Evolutionary conservation across 2,797 vertebrate species (phyloP).

Genomic region (Epinephelus coioides): DNA sequence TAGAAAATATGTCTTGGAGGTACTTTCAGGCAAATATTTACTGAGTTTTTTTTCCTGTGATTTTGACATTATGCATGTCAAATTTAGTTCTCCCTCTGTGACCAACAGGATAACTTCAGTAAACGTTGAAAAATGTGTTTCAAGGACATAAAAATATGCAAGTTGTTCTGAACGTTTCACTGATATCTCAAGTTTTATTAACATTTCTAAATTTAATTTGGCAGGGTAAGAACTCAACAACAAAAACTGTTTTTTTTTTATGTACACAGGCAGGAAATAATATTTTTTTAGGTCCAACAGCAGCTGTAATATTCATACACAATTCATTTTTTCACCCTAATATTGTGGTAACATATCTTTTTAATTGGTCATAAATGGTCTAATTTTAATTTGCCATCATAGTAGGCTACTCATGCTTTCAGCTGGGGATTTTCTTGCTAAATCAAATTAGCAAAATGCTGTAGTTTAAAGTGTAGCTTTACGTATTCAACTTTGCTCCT

Average conservation of each 20-base stretch:
- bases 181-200: not conserved
- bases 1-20: slow-evolving; percentile 3
- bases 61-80: not conserved
- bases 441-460: slow-evolving; percentile 11
- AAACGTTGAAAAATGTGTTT: not conserved
- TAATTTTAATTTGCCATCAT: not conserved
- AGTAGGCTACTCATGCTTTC: slow-evolving; percentile 4
- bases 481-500: slow-evolving; percentile 15
- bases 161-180: not conserved
- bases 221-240: not conserved
- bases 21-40: not conserved
- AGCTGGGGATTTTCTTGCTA: not conserved
- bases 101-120: not conserved
- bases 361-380: not conserved
- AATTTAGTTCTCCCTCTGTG: not conserved
- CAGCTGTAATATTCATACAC: not conserved
- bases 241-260: not conserved
- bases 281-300: not conserved
- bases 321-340: slow-evolving; percentile 6
- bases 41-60: not conserved
- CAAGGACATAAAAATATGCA: not conserved
- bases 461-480: slow-evolving; percentile 24
- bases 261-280: not conserved
- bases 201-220: not conserved
- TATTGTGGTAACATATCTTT: slow-evolving; percentile 10